Conservation (phyloP, 2,113 vertebrate genomes). For the Seriola aureovittata region DNA sequence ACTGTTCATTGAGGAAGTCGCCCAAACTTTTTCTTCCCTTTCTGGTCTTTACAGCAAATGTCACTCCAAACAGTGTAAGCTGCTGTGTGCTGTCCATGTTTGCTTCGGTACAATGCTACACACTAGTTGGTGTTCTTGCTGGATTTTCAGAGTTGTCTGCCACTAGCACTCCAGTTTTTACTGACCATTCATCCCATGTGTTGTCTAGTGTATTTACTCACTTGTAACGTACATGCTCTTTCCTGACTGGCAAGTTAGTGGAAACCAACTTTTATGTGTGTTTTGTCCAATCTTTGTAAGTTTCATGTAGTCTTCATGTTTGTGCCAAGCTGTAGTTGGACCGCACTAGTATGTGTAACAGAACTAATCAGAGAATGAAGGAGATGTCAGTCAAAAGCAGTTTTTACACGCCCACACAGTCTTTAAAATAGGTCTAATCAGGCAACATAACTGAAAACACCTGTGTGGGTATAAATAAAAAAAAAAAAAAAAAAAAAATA, state of each 20-base stretch:
- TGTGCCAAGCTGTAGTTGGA: neutral
- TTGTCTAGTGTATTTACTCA: neutral
- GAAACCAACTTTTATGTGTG: neutral
- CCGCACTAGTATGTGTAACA: neutral
- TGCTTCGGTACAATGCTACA: neutral
- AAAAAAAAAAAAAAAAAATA: no score
- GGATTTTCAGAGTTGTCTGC: neutral
- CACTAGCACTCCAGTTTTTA: neutral
- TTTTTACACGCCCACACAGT: neutral
- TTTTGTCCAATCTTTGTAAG: neutral
- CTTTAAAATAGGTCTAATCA: neutral
- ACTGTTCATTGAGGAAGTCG: no score
- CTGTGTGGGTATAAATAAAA: neutral
- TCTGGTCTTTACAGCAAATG: no score
- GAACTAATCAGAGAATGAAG: conserved; percentile 25
- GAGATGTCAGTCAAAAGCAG: conserved; percentile 1
- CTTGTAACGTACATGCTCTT: neutral
- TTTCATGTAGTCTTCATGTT: neutral
- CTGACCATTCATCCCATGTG: neutral
- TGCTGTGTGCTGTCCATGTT: conserved; percentile 1
- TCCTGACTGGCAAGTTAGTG: neutral
- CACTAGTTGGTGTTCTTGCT: neutral
- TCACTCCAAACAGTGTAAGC: neutral
- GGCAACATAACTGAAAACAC: neutral
- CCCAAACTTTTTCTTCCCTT: no score